Base-by-base conservation (phyloP, 2,888 invertebrate species). In the Drosophila quasianomalipes region DNA sequence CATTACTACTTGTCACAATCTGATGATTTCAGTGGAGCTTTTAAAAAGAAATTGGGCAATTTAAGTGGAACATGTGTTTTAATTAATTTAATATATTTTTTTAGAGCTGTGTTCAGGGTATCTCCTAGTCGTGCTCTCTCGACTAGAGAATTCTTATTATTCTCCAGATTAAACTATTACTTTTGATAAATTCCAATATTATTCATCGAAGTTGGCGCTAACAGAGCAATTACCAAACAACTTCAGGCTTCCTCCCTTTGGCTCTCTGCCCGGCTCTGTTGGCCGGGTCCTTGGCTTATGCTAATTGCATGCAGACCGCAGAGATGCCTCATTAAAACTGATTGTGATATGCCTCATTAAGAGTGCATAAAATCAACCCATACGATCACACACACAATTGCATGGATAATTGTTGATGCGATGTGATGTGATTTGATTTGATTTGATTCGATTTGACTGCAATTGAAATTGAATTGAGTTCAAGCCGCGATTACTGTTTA, bases 331-430 rank as follows among this genome's bases (percentile, higher is more conserved):
- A 87, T 83, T 87, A 83, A 76, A 79, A 79, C 26, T 53, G 74
- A 69, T 77, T 74, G 58, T 79, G 88, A 84, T 84, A 88, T 81
- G 86, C 81, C 89, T 76, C 83, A 85, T 85, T 83, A 81, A 44
- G 53, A 65, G 73, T 54, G 52, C 70, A 78, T 60, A 47, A 58
- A 41, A 68, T 58, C 61, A 61, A 66, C 65, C 37, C 54, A 62
- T 63, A 53, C 41, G 41, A 52, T 19, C 47, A 39, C 31, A 26
- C 52, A 37, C 49, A 53, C 44, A 44, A 44, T 58, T 64, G 54
- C 60, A 64, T 54, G 76, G 70, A 76, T 76, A 85, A 85, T 72
- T 85, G 83, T 73, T 79, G 80, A 83, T 78, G 76, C 67, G 70
- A 70, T 79, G 79, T 61, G 72, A 70, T 76, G 79, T 66, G 57